Base-by-base conservation (phyloP, 2,797 vertebrate species). In the Antennarius maculatus region DNA sequence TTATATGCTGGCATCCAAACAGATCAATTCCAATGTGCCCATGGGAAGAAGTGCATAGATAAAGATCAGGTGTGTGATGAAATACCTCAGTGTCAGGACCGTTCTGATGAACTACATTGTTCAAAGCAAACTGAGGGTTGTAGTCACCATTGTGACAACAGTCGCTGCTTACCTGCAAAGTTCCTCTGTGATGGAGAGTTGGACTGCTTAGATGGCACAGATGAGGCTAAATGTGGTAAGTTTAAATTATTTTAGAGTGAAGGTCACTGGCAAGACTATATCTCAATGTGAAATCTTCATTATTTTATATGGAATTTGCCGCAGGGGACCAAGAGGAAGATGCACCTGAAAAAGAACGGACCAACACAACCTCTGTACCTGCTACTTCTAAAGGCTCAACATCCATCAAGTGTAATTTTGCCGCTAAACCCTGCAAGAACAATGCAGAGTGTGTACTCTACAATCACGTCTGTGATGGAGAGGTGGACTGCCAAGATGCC, bases 401-500 rank as follows among this genome's bases (percentile, higher is more conserved):
- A 85, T 31, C 37, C 62, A 52, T 88, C n/a, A 89, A 74, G 52
- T 93, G 80, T 92, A 52, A 58, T 56, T 58, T 69, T 34, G 87
- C 70, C 77, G 90, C 86, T 9, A 64, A 82, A 50, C 76, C 42
- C 29, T 98, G 96, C 83, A 90, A 9, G 23, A 89, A 96, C 0
- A 86, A 91, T 7, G 69, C 69, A 0, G 92, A 89, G 14, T 97
- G 96, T 1, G 75, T 98, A 37, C 80, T 79, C 16, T 86, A 54
- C 57, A 92, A 77, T 0, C 83, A 95, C 7, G 72, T 96, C 66
- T 99, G 97, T 61, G 96, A 98, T 1, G 95, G 94, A 0, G 80
- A 93, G 3, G 3, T 23, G 0, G 97, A 98, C 92, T 99, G 97
- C 47, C 9, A 10, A n/a, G 97, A 98, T 6, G 93, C 94, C 39